A percentile compares a stretch with the other conserved stretches of the same genome.
Evolutionary conservation across 2,888 invertebrate genomes (phyloP).

Genomic region (Caenorhabditis sinica): DNA sequence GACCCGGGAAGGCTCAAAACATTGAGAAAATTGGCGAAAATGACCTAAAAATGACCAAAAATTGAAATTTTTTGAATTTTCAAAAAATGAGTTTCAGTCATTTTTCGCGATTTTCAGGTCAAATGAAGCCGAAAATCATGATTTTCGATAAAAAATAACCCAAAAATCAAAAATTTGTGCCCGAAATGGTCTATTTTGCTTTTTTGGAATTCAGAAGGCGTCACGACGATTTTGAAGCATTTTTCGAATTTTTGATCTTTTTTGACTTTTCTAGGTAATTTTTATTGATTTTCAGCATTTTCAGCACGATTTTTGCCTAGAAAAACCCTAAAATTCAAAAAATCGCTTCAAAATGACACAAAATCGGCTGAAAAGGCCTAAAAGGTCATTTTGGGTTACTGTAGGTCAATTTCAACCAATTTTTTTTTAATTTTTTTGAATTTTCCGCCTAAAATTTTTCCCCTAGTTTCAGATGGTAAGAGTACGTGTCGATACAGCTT

Average conservation of each 20-base stretch:
- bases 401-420: too few relatives aligned
- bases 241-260: not conserved
- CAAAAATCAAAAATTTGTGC: not conserved
- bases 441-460: not conserved
- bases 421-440: not conserved
- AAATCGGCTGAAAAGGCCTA: too few relatives aligned
- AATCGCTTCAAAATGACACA: not conserved
- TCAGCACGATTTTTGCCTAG: too few relatives aligned
- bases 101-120: too few relatives aligned
- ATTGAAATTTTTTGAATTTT: too few relatives aligned
- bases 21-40: too few relatives aligned
- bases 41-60: not conserved
- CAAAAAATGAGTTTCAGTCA: too few relatives aligned
- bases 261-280: not conserved
- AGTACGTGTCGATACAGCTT: constrained; percentile 79
- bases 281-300: too few relatives aligned
- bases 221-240: too few relatives aligned
- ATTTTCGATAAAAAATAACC: not conserved
- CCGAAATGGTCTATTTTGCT: not conserved
- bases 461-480: constrained; percentile 75
- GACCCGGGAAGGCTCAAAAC: too few relatives aligned
- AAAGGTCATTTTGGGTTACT: too few relatives aligned
- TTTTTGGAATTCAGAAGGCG: too few relatives aligned
- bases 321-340: not conserved
- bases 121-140: not conserved